A percentile compares a stretch with the other conserved stretches of the same genome.
Evolutionary conservation across 2,113 vertebrate genomes (phyloP).

Genomic region (Prinia subflava): DNA sequence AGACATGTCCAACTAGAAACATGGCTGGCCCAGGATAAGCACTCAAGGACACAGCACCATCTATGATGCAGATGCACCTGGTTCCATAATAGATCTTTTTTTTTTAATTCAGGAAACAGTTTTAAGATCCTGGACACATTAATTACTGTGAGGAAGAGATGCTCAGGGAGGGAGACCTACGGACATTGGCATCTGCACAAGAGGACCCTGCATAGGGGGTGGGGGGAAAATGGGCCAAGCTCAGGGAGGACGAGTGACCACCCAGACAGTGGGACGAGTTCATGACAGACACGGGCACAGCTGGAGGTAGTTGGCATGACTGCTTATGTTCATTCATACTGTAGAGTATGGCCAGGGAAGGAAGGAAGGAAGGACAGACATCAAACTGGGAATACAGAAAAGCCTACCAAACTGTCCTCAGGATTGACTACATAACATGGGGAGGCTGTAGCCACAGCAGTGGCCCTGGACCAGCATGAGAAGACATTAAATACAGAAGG

Average conservation of each 20-base stretch:
- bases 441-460: not conserved
- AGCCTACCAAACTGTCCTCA: not conserved
- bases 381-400: rapidly evolving
- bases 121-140: not conserved
- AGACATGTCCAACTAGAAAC: not conserved
- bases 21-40: not conserved
- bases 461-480: no score
- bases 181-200: no score
- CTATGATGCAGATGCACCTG: not conserved
- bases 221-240: not conserved
- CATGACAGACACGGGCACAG: not conserved
- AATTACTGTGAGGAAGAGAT: not conserved
- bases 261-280: not conserved
- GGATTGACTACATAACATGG: not conserved
- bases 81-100: not conserved
- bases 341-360: not conserved
- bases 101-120: not conserved
- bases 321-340: not conserved
- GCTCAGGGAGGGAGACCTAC: not conserved
- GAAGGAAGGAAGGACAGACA: not conserved
- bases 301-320: no score
- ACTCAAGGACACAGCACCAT: not conserved
- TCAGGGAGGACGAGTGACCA: not conserved
- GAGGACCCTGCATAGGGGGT: rapidly evolving
- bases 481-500: not conserved